A percentile compares a stretch with the other conserved stretches of the same genome.
These are phyloP conservation scores for Mya arenaria DNA, from an alignment of 1,140 invertebrate species.

Conservation along the genomic window DNA sequence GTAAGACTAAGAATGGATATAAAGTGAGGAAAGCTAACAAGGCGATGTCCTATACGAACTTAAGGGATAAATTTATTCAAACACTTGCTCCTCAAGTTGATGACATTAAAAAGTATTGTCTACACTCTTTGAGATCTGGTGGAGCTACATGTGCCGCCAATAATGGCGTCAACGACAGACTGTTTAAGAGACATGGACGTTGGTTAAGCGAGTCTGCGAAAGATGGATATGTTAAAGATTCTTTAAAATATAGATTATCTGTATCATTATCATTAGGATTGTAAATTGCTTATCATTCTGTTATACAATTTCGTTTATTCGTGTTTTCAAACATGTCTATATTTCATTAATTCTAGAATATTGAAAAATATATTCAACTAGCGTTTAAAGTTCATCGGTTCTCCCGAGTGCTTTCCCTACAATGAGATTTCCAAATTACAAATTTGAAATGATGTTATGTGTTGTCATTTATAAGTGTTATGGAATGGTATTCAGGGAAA, in stretches of 20 bases:
- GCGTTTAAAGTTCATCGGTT: no score
- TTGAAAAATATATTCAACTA: no score
- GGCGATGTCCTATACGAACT: constrained; percentile 20
- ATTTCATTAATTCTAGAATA: no score
- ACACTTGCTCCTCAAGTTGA: constrained; percentile 15
- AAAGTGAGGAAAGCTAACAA: constrained; percentile 18
- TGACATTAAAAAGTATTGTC: constrained; percentile 37
- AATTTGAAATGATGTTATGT: no score
- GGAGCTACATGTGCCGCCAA: constrained; percentile 13
- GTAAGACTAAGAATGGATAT: background rate
- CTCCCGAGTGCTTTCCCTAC: no score
- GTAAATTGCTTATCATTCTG: no score
- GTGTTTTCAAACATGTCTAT: no score
- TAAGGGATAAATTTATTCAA: constrained; percentile 8
- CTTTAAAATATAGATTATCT: constrained; percentile 11
- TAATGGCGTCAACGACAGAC: background rate
- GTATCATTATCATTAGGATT: constrained; percentile 5
- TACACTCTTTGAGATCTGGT: constrained; percentile 37
- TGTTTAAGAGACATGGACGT: constrained; percentile 29
- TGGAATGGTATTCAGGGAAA: no score
- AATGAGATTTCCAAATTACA: no score
- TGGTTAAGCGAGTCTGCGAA: constrained; percentile 25
- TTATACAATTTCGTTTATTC: no score
- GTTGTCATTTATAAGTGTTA: no score
- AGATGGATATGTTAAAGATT: constrained; percentile 28